These are phyloP conservation scores for Aspidiotus destructor DNA, from an alignment of 2,888 invertebrate genomes.

Conservation along the genomic window DNA sequence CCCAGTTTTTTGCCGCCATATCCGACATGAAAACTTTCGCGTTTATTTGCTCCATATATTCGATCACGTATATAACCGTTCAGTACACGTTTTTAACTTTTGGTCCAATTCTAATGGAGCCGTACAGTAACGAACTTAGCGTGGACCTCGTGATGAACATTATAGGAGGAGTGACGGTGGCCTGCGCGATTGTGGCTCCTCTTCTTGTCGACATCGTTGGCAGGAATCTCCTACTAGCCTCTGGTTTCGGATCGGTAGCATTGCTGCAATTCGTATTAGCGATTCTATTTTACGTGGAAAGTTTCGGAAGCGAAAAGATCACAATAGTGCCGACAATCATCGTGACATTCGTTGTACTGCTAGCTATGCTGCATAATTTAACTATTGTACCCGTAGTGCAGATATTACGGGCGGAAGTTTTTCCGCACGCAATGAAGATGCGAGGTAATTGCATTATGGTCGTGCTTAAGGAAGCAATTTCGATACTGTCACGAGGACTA, in stretches of 20 bases:
- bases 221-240: background rate
- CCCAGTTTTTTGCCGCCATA: background rate
- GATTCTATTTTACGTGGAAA: background rate
- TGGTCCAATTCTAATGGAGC: background rate
- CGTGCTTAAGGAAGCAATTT: background rate
- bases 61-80: background rate
- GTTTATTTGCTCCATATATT: background rate
- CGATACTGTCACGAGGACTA: background rate
- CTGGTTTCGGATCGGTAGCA: background rate
- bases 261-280: background rate
- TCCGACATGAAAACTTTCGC: background rate
- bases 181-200: background rate
- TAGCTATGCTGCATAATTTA: background rate
- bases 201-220: background rate
- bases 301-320: background rate
- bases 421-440: slow-evolving; percentile 2
- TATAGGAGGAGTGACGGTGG: background rate
- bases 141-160: background rate
- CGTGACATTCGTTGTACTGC: background rate
- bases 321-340: background rate
- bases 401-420: background rate
- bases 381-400: background rate
- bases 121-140: background rate
- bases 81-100: background rate
- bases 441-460: background rate